Percentiles rank a stretch among this genome's conserved stretches.
Evolutionary conservation across 2,888 invertebrate genomes (phyloP).

Genomic region (Gastrophysa polygoni): DNA sequence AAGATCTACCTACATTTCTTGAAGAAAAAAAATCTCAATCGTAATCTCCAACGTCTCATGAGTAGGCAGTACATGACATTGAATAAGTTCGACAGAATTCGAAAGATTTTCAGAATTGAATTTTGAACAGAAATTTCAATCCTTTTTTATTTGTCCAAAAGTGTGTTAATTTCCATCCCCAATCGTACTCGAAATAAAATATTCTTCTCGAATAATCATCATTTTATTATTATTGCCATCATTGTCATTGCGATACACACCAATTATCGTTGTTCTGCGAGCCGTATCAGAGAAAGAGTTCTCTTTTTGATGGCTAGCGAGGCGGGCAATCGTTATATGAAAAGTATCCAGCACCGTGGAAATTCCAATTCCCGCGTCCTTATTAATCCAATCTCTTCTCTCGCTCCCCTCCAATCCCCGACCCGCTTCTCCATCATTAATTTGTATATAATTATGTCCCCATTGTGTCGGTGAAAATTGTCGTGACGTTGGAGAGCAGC

Average conservation of each 20-base stretch:
- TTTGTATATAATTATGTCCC: constrained; percentile 34
- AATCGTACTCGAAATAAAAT: too few relatives aligned
- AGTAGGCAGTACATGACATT: too few relatives aligned
- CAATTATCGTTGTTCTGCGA: constrained; percentile 3
- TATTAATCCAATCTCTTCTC: constrained; percentile 29
- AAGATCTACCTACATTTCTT: too few relatives aligned
- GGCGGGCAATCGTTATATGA: constrained; percentile 24
- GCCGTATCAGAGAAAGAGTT: neutral
- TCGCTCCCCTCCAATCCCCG: constrained; percentile 18
- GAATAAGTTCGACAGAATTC: too few relatives aligned
- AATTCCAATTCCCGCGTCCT: constrained; percentile 28
- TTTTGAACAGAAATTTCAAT: too few relatives aligned
- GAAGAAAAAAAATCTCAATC: too few relatives aligned
- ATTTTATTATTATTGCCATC: too few relatives aligned
- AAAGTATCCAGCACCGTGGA: constrained; percentile 27
- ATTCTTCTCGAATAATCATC: too few relatives aligned
- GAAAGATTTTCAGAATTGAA: too few relatives aligned
- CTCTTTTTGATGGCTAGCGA: constrained; percentile 19
- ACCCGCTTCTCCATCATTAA: constrained; percentile 23
- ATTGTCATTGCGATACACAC: neutral
- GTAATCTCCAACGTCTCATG: too few relatives aligned
- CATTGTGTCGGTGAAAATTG: constrained; percentile 24
- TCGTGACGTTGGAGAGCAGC: constrained; percentile 17
- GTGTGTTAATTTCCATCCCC: too few relatives aligned
- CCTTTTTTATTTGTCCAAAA: too few relatives aligned